Conservation (phyloP, 2,888 invertebrate genomes). For the Tenthredo mesomela region DNA sequence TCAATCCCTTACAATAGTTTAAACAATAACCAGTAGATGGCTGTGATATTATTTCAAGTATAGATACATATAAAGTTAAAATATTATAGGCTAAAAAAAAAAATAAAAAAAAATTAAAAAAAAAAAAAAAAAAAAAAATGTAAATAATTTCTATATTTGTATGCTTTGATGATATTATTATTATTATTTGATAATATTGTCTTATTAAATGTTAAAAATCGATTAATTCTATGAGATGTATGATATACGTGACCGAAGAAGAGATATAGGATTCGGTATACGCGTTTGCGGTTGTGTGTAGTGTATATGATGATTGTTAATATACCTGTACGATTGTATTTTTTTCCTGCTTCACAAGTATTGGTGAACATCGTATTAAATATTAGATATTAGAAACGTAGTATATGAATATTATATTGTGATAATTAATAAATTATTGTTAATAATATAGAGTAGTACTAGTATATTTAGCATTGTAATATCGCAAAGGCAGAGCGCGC, state of each 20-base stretch:
- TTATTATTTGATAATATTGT: not conserved
- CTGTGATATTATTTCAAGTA: constrained; percentile 34
- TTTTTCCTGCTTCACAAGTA: constrained; percentile 32
- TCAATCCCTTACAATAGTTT: constrained; percentile 41
- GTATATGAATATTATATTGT: not conserved
- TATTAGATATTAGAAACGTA: not conserved
- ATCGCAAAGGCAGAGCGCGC: constrained; percentile 67
- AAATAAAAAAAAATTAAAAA: too few species aligned
- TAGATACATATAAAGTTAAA: not conserved
- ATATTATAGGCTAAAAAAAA: not conserved
- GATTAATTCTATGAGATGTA: constrained; percentile 19
- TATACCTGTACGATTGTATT: constrained; percentile 48
- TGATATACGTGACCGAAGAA: constrained; percentile 54
- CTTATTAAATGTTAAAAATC: constrained; percentile 6
- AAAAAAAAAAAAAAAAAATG: too few species aligned
- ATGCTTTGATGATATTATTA: too few species aligned
- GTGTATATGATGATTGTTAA: constrained; percentile 28
- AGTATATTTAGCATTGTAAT: constrained; percentile 37
- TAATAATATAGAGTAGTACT: constrained; percentile 5
- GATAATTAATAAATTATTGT: constrained; percentile 18
- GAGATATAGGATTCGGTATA: not conserved
- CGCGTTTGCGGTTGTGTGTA: not conserved
- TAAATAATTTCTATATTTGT: too few species aligned
- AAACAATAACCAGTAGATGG: constrained; percentile 48
- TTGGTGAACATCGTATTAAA: constrained; percentile 11